Evolutionary conservation across 2,797 vertebrate genomes (phyloP).

Genomic region (Lophotriccus pileatus): DNA sequence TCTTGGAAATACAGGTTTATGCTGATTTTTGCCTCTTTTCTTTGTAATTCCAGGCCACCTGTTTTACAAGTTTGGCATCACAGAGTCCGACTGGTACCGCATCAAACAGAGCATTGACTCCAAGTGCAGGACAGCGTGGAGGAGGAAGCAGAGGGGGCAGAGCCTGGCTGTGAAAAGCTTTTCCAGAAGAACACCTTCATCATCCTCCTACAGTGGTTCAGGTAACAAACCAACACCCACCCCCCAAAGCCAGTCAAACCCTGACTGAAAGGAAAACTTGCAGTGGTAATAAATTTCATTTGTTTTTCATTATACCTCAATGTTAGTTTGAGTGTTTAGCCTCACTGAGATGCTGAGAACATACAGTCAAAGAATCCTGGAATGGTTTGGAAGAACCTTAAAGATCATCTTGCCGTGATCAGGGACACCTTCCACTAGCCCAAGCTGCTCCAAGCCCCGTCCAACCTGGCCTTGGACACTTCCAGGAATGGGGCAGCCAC

Average conservation of each 20-base stretch:
- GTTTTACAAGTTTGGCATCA: slow-evolving; percentile 95
- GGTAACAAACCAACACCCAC: slow-evolving; percentile 30
- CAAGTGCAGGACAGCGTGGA: slow-evolving; percentile 97
- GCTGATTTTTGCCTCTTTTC: background rate
- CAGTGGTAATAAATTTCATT: accelerated
- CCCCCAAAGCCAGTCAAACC: background rate
- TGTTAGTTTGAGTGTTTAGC: background rate
- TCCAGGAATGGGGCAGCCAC: background rate
- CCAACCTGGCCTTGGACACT: background rate
- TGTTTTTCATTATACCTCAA: background rate
- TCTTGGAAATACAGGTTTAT: accelerated
- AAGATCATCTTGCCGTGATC: background rate
- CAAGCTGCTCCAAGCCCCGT: background rate
- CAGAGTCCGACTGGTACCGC: slow-evolving; percentile 96
- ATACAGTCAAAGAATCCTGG: background rate
- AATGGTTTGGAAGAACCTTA: background rate
- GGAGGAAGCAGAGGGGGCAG: slow-evolving; percentile 95
- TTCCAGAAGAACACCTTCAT: slow-evolving; percentile 88
- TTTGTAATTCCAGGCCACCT: slow-evolving; percentile 84
- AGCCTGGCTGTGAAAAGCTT: slow-evolving; percentile 98
- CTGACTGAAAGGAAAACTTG: background rate
- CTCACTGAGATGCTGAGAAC: background rate
- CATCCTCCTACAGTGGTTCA: slow-evolving; percentile 76
- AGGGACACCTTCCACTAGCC: background rate
- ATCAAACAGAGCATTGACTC: slow-evolving; percentile 99